Evolutionary conservation across 2,888 invertebrate species (phyloP).

Genomic region (Drosophila demipolita): DNA sequence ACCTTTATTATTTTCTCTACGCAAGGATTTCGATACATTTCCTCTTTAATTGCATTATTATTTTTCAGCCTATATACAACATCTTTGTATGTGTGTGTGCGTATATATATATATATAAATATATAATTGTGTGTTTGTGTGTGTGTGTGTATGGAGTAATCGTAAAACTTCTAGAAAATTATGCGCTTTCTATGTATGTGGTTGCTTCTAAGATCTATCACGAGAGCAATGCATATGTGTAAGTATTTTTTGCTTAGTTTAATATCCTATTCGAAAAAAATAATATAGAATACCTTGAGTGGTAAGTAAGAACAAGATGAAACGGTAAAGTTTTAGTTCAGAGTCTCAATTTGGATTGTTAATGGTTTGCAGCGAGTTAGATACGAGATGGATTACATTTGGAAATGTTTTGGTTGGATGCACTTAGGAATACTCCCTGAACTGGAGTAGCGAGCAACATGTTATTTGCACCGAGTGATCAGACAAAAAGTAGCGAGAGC

Average conservation of each 20-base stretch:
- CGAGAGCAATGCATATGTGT: conserved; percentile 40
- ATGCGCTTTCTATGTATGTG: conserved; percentile 36
- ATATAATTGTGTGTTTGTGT: conserved; percentile 11
- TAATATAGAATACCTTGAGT: conserved; percentile 10
- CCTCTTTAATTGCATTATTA: conserved; percentile 5
- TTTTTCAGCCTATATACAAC: conserved; percentile 36
- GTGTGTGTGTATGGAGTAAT: conserved; percentile 26
- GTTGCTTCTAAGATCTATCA: conserved; percentile 48
- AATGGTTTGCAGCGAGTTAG: conserved; percentile 20
- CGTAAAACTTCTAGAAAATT: conserved; percentile 60
- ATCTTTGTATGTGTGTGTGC: conserved; percentile 1
- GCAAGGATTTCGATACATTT: conserved; percentile 12
- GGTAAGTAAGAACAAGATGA: conserved; percentile 8
- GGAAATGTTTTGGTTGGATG: neutral
- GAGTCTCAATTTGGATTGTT: conserved; percentile 63
- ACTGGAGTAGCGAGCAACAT: neutral
- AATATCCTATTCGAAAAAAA: conserved; percentile 10
- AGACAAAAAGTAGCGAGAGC: neutral
- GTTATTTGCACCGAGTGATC: neutral
- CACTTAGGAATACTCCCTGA: neutral
- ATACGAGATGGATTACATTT: neutral
- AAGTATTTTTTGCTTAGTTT: conserved; percentile 19
- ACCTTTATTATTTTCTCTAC: conserved; percentile 17
- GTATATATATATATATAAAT: conserved; percentile 20
- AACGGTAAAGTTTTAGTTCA: conserved; percentile 41